Conservation (phyloP, 2,797 vertebrate species). For the Pipistrellus pipistrellus region DNA sequence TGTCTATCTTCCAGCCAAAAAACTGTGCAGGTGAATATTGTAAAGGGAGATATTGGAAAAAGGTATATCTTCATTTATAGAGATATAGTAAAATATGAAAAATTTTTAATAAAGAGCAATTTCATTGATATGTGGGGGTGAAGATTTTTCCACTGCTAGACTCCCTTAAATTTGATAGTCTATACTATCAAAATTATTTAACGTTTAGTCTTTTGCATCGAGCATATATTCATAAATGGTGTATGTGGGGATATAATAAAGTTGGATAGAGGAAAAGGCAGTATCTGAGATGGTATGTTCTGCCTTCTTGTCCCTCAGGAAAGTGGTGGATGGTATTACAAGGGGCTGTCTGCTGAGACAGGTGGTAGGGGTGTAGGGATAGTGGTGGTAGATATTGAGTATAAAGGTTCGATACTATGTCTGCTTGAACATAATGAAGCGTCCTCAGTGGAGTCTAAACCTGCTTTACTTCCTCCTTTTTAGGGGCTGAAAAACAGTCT, state of each 20-base stretch:
- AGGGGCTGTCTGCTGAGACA: neutral
- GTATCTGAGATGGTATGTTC: neutral
- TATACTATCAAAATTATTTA: neutral
- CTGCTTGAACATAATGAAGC: neutral
- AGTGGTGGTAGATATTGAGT: neutral
- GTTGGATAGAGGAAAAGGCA: neutral
- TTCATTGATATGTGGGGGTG: neutral
- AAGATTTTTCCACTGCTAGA: too few relatives aligned
- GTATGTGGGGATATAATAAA: neutral
- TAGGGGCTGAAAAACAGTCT: neutral
- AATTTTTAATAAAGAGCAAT: neutral
- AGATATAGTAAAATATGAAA: neutral
- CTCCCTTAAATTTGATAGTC: neutral
- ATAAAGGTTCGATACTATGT: neutral
- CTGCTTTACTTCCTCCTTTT: neutral
- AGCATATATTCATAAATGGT: neutral
- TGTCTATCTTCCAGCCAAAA: neutral
- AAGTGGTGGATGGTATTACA: neutral
- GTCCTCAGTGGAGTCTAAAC: neutral
- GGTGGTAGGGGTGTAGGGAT: neutral
- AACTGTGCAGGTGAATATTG: neutral
- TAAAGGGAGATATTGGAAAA: neutral
- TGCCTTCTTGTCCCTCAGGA: neutral
- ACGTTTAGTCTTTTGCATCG: neutral
- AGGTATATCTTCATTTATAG: neutral